A percentile compares a stretch with the other conserved stretches of the same genome.
These are phyloP conservation scores for Oscheius myriophilus DNA, from an alignment of 2,888 invertebrate genomes.

Conservation along the genomic window DNA sequence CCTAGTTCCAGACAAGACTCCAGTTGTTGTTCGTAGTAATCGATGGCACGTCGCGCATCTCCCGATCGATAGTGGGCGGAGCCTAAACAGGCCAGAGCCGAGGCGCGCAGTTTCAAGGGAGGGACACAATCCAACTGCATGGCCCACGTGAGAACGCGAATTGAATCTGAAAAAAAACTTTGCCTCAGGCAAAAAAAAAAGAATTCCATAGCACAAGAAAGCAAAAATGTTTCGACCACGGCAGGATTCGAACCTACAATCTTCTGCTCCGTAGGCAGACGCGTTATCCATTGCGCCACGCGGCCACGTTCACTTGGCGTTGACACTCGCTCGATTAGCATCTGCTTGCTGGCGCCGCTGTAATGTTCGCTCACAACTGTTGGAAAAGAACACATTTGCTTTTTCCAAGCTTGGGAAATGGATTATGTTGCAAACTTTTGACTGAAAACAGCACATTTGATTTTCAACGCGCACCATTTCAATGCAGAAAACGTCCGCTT, in stretches of 20 bases:
- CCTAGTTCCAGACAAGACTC: slow-evolving; percentile 23
- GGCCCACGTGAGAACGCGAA: slow-evolving; percentile 37
- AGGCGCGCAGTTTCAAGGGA: slow-evolving; percentile 36
- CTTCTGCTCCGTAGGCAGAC: slow-evolving; percentile 72
- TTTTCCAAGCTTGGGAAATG: too few relatives aligned
- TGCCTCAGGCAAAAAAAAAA: neutral
- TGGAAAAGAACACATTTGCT: too few relatives aligned
- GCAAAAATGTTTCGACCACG: slow-evolving; percentile 25
- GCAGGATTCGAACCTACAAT: slow-evolving; percentile 70
- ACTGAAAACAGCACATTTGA: too few relatives aligned
- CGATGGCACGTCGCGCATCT: slow-evolving; percentile 28
- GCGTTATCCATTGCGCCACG: slow-evolving; percentile 65
- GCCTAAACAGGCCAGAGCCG: slow-evolving; percentile 35
- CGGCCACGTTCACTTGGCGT: too few relatives aligned
- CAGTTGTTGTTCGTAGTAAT: slow-evolving; percentile 26
- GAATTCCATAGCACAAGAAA: neutral
- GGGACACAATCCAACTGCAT: slow-evolving; percentile 31
- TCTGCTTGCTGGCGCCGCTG: too few relatives aligned
- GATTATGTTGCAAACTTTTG: too few relatives aligned
- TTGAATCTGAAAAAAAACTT: slow-evolving; percentile 15
- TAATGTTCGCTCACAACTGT: too few relatives aligned
- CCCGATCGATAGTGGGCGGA: slow-evolving; percentile 35
- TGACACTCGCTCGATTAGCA: too few relatives aligned
- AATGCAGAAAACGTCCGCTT: too few relatives aligned
- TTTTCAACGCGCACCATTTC: too few relatives aligned